phyloP scores from a whole-genome alignment of 1,140 invertebrate genomes.

The Pseudomyrmex gracilis region DNA sequence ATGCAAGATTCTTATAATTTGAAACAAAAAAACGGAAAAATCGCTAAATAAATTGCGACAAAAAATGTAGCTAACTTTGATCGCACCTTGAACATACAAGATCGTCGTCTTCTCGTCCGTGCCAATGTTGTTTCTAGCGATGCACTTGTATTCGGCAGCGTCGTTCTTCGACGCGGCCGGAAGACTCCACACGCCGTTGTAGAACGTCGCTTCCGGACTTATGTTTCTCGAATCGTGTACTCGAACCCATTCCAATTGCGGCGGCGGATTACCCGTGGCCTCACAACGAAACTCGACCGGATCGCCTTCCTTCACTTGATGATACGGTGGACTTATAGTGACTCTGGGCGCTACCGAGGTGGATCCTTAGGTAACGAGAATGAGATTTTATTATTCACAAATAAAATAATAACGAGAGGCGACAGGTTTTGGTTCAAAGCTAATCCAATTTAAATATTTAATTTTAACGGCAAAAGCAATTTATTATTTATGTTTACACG shows the following conservation, averaged over 20 bases:
- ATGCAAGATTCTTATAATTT: too few species aligned
- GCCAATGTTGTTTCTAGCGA: slow-evolving; percentile 89
- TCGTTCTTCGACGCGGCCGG: slow-evolving; percentile 87
- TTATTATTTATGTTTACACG: slow-evolving; percentile 40
- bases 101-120: slow-evolving; percentile 86
- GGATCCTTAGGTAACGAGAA: slow-evolving; percentile 73
- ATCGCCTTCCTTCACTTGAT: slow-evolving; percentile 91
- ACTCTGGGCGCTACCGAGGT: slow-evolving; percentile 86
- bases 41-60: not conserved
- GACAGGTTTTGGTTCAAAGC: too few species aligned
- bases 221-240: slow-evolving; percentile 84
- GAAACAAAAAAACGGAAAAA: too few species aligned
- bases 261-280: slow-evolving; percentile 90
- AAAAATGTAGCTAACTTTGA: slow-evolving; percentile 1
- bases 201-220: slow-evolving; percentile 85
- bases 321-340: slow-evolving; percentile 87
- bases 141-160: slow-evolving; percentile 93
- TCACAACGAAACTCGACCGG: slow-evolving; percentile 91
- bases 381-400: too few species aligned
- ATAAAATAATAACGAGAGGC: too few species aligned
- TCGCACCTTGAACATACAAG: slow-evolving; percentile 87
- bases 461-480: not conserved
- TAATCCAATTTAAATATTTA: too few species aligned
- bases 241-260: slow-evolving; percentile 90
- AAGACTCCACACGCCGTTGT: slow-evolving; percentile 87